These are phyloP conservation scores for Paraescarpia echinospica DNA, from an alignment of 1,140 invertebrate genomes.

Conservation along the genomic window DNA sequence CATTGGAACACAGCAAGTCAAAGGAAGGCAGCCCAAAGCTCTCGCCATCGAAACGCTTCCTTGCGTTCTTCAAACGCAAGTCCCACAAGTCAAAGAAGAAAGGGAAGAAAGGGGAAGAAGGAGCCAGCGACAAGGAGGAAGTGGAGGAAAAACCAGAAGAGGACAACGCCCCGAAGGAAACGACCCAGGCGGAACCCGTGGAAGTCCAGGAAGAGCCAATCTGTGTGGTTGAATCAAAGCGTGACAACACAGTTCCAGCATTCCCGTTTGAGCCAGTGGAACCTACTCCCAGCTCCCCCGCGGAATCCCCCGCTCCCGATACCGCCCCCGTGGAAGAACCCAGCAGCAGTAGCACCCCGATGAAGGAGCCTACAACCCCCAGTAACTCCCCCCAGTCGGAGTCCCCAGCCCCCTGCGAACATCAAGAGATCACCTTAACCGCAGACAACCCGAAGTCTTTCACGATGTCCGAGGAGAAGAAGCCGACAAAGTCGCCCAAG, in stretches of 20 bases:
- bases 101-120: conserved; percentile 30
- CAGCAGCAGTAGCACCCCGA: neutral
- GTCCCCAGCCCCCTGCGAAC: neutral
- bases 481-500: neutral
- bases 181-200: neutral
- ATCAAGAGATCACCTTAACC: conserved; percentile 5
- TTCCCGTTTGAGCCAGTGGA: neutral
- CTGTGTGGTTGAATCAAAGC: neutral
- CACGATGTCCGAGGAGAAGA: conserved; percentile 3
- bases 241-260: neutral
- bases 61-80: conserved; percentile 24
- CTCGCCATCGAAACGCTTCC: neutral
- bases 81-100: conserved; percentile 44
- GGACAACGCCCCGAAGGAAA: neutral
- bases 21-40: neutral
- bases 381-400: neutral
- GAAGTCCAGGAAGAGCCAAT: neutral
- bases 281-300: neutral
- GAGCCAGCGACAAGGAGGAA: conserved; percentile 23
- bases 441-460: conserved; percentile 8
- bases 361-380: neutral
- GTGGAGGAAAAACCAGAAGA: conserved; percentile 32
- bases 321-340: neutral
- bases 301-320: neutral
- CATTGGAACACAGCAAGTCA: neutral